A percentile compares a stretch with the other conserved stretches of the same genome.
Evolutionary conservation across 2,113 vertebrate species (phyloP).

Genomic region (Lophochroa leadbeateri): DNA sequence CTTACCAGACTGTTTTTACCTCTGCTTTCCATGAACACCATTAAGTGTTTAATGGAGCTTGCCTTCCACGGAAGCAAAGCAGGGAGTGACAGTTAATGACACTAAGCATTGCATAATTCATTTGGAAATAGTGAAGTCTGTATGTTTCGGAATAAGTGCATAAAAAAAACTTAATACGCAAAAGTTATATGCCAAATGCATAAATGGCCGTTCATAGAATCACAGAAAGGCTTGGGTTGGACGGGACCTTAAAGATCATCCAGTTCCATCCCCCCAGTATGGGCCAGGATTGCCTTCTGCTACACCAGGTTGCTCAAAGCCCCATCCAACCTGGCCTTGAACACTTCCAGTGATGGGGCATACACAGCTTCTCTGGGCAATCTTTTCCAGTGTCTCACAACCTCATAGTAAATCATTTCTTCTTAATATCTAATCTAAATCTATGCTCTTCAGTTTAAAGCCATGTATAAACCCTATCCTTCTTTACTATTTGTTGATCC

Average conservation of each 20-base stretch:
- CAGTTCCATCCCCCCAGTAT: background rate
- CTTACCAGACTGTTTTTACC: background rate
- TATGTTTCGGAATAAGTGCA: background rate
- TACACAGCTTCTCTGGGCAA: background rate
- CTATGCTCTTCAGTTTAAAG: background rate
- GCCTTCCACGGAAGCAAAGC: background rate
- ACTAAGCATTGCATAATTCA: background rate
- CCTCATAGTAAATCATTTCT: background rate
- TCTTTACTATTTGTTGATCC: background rate
- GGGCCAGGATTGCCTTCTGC: background rate
- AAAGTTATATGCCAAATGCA: background rate
- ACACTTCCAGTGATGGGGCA: background rate
- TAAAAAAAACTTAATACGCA: background rate
- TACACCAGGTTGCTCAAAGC: background rate
- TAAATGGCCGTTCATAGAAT: background rate
- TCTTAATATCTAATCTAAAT: background rate
- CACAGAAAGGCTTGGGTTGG: background rate
- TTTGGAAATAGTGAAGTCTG: background rate
- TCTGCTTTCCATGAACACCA: background rate
- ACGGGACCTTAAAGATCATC: background rate
- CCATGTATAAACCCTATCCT: background rate
- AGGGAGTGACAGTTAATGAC: background rate
- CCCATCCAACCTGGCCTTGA: background rate
- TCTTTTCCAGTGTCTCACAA: background rate
- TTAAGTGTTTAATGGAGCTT: conserved; percentile 22